Evolutionary conservation across 2,888 invertebrate genomes (phyloP), one percentile per base, ranked within the genome.

Genomic region (Ectobius pallidus): DNA sequence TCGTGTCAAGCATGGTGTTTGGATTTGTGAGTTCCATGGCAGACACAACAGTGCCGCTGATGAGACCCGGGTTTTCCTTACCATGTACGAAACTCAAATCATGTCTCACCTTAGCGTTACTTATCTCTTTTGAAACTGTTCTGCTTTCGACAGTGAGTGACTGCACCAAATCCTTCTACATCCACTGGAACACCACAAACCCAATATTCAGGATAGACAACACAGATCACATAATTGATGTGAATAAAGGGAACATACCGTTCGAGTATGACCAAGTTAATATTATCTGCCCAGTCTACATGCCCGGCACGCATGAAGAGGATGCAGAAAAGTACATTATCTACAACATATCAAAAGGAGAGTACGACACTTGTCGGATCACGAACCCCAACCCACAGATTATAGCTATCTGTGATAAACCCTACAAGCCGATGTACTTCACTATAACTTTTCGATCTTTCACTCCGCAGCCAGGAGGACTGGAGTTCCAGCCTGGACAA

Each of bases 201-300:
- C 93, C 94, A 83, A 94, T 94, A 88, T 88, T 97, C 86, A 92
- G 96, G 85, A 96, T 96, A 89, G 96, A 97, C 88, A 97, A 97
- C 85, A 96, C 96, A 65, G 96, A 97, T 85, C 96, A 97, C 84
- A 95, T 97, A 84, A 96, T 96, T 84, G 96, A 97, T 84, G 92
- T 97, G 80, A 96, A 96, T 86, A 93, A 94, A 85, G 94, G 95
- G 78, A 96, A 96, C 83, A 90, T 92, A 78, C 93, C 93, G 81
- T 96, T 95, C 83, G 96, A 96, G 83, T 96, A 95, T 83, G 96
- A 97, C 84, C 96, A 96, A 87, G 96, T 96, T 80, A 96, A 96
- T 82, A 93, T 97, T 83, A 95, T 96, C 82, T 97, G 96, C 87
- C 96, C 96, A 68, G 93, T 94, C 73, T 96, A 96, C 82, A 90